Percentiles rank a stretch among this genome's conserved stretches.
Conservation (phyloP, 2,113 vertebrate species). For the Grallaria varia region DNA sequence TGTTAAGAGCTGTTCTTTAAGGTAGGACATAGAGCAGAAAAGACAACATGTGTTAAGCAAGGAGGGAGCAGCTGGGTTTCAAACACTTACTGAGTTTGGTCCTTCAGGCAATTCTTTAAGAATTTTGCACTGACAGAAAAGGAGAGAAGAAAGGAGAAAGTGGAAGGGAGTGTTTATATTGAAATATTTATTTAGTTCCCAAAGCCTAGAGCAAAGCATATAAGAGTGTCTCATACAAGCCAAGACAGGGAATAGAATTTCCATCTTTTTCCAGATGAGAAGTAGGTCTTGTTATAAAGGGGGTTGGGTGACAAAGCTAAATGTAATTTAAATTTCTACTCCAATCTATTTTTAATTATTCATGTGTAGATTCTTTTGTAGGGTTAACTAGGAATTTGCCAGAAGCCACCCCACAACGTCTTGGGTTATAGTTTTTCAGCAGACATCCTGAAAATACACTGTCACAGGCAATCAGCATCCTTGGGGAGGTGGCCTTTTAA, state of each 20-base stretch:
- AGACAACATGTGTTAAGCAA: neutral
- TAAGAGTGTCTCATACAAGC: neutral
- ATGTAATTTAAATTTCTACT: constrained; percentile 5
- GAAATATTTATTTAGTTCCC: constrained; percentile 38
- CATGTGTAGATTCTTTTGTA: constrained; percentile 34
- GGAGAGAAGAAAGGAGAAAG: constrained; percentile 18
- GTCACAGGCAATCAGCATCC: constrained; percentile 71
- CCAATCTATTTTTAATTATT: constrained; percentile 54
- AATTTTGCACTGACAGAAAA: neutral
- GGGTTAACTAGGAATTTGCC: constrained; percentile 45
- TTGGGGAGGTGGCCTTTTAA: constrained; percentile 60
- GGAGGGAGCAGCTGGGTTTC: neutral
- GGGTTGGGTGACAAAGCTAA: constrained; percentile 3
- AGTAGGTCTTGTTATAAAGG: constrained; percentile 13
- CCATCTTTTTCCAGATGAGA: constrained; percentile 7
- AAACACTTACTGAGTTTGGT: neutral
- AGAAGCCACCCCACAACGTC: constrained; percentile 32
- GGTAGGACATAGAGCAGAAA: neutral
- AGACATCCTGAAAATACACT: constrained; percentile 54
- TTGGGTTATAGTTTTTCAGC: constrained; percentile 24
- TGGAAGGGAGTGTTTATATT: neutral
- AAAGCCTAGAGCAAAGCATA: constrained; percentile 32
- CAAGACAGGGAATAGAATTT: constrained; percentile 26
- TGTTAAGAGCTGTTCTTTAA: neutral
- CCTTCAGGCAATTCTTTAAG: neutral